Base-by-base conservation (phyloP, 1,140 invertebrate genomes). In the Listronotus bonariensis region DNA sequence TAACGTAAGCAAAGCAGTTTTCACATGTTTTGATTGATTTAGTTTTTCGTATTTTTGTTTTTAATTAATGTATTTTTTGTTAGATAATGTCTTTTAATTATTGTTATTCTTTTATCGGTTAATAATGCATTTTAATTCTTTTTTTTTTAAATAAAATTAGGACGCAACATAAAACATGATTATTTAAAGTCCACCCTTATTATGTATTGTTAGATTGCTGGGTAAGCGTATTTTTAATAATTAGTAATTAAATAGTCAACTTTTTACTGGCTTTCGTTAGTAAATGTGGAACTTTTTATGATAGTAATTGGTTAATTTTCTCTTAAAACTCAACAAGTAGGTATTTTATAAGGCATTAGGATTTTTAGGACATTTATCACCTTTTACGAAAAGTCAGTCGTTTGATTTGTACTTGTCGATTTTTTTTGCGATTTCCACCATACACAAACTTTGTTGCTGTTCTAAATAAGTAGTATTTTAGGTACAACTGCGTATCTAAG, bases 111-210 rank as follows among this genome's bases (percentile, higher is more conserved):
- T 49, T 48, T 31, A 40, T 17, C 43, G 32, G n/a, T 63, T 15
- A 62, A 34, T 57, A 65, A 36, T 36, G 34, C 2, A 36, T 12
- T 3, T 36, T 36, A 34, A 34, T 34, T 34, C 5, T 36, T 36
- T 36, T 45, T 55, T 42, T 45, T 63, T 63, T 34, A 54, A 26
- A 41, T 12, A 8, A 17, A 3, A 45, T 45, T 45, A 11, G 11
- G 4, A 14, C 42, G 32, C 5, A 2, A 45, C n/a, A 14, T 45
- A 18, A 0, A 5, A 53, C 61, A 41, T 51, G 48, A 66, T 68
- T 69, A 71, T 71, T 76, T 73, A 74, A 76, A 76, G 74, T 76
- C 74, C 74, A 76, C 73, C 71, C 71, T 26, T 57, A 65, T 61
- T 31, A 59, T 53, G 36, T 26, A 26, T 52, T 51, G 31, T 42